A percentile compares a stretch with the other conserved stretches of the same genome.
Evolutionary conservation across 2,888 invertebrate species (phyloP).

Genomic region (Agonopterix alstromeriana): DNA sequence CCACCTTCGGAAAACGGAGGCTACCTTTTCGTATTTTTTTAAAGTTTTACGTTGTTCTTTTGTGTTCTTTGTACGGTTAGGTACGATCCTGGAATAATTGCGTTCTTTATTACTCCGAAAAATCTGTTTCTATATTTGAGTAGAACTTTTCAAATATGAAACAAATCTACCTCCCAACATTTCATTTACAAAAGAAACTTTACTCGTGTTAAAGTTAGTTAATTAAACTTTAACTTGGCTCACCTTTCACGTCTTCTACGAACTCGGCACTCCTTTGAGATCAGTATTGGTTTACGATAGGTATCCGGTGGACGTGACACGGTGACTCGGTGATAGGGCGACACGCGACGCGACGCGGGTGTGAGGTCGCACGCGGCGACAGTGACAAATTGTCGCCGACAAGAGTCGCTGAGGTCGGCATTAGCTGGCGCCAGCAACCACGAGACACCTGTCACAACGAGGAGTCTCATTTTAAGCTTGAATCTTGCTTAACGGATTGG

Average conservation of each 20-base stretch:
- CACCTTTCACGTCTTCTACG: too few species aligned
- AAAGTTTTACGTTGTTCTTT: neutral
- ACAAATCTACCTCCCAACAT: too few species aligned
- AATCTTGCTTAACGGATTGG: too few species aligned
- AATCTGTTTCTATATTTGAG: too few species aligned
- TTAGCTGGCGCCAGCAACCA: conserved; percentile 6
- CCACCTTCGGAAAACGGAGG: conserved; percentile 27
- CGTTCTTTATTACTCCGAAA: too few species aligned
- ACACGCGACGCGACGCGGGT: neutral
- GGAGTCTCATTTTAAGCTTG: too few species aligned
- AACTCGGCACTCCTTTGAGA: neutral
- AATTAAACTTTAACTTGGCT: too few species aligned
- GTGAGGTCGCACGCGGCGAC: conserved; percentile 12
- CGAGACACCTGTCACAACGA: conserved; percentile 19
- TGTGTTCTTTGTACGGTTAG: too few species aligned
- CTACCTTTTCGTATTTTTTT: conserved; percentile 1
- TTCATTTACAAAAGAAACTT: too few species aligned
- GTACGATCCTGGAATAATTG: too few species aligned
- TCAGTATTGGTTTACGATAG: neutral
- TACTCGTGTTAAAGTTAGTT: too few species aligned
- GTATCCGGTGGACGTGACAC: neutral
- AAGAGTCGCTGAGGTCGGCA: conserved; percentile 9
- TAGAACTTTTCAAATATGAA: too few species aligned
- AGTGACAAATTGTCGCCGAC: conserved; percentile 24
- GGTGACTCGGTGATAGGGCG: neutral